Conservation (phyloP, 1,140 invertebrate species). For the Andricus grossulariae region DNA sequence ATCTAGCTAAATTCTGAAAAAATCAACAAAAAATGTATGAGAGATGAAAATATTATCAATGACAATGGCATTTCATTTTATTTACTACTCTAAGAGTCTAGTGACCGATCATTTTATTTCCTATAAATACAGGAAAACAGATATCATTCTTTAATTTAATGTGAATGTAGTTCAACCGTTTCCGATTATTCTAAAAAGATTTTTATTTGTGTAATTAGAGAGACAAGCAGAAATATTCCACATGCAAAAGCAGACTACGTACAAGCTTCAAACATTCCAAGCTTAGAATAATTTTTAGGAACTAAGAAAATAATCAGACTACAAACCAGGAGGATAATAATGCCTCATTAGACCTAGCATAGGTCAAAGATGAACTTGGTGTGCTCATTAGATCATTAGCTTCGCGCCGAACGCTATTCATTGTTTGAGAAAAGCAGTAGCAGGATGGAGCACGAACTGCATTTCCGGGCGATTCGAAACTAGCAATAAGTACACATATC, state of each 20-base stretch:
- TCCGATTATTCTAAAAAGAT: too few relatives aligned
- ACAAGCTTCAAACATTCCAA: neutral
- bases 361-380: slow-evolving; percentile 21
- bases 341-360: slow-evolving; percentile 18
- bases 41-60: too few relatives aligned
- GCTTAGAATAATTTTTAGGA: neutral
- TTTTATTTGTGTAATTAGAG: too few relatives aligned
- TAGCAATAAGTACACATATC: neutral
- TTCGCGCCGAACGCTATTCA: slow-evolving; percentile 14
- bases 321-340: slow-evolving; percentile 23
- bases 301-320: neutral
- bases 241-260: slow-evolving; percentile 9
- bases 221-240: too few relatives aligned
- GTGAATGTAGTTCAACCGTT: too few relatives aligned
- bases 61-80: too few relatives aligned
- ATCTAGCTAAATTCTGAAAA: too few relatives aligned
- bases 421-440: slow-evolving; percentile 2
- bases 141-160: too few relatives aligned
- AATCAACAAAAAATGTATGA: too few relatives aligned
- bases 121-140: too few relatives aligned
- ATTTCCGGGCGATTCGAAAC: slow-evolving; percentile 16
- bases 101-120: too few relatives aligned
- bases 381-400: slow-evolving; percentile 7
- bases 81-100: too few relatives aligned
- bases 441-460: slow-evolving; percentile 19